Base-by-base conservation (phyloP, 2,113 vertebrate genomes). In the Brienomyrus brachyistius region DNA sequence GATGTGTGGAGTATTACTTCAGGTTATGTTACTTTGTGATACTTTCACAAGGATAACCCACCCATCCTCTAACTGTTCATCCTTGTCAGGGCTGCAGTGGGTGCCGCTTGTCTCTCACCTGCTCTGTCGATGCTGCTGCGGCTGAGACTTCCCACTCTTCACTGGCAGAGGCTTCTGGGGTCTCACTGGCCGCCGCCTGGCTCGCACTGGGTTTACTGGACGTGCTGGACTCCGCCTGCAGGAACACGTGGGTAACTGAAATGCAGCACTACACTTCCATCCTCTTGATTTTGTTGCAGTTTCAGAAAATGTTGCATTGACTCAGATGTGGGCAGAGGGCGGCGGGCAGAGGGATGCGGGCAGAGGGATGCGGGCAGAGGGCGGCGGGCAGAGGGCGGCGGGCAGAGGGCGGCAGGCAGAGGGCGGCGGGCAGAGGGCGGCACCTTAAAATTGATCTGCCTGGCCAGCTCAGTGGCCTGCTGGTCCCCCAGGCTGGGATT, bases 401-500 rank as follows among this genome's bases (percentile, higher is more conserved):
- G 52, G 54, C 19, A 5, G 19, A 3, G 19, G 3, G 19, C 0
- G 62, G 13, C 0, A 11, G 10, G 27, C n/a, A n/a, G 35, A 0
- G 56, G 0, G 52, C 1, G 0, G 21, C 7, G 21, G 21, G 59
- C 59, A 56, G 17, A 23, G 59, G 92, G 21, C 89, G 86, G 54
- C 94, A 99, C 98, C 98, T 99, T 99, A 93, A 99, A 99, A 94
- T 95, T 98, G 91, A 99, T 99, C 95, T 99, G 98, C 94, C 97
- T 97, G 82, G 98, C 98, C 89, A 99, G 95, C 88, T 98, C 95
- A 91, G 97, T 97, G 88, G 97, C 98, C 91, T 97, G 95, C 92
- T 94, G 93, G 93, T 99, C 98, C 4, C 96, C 97, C 8, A 96
- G 95, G 89, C 97, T 97, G 77, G 94, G 96, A 90, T 95, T 93